Conservation (phyloP, 2,113 vertebrate genomes). For the Cyphomyrus discorhynchus region DNA sequence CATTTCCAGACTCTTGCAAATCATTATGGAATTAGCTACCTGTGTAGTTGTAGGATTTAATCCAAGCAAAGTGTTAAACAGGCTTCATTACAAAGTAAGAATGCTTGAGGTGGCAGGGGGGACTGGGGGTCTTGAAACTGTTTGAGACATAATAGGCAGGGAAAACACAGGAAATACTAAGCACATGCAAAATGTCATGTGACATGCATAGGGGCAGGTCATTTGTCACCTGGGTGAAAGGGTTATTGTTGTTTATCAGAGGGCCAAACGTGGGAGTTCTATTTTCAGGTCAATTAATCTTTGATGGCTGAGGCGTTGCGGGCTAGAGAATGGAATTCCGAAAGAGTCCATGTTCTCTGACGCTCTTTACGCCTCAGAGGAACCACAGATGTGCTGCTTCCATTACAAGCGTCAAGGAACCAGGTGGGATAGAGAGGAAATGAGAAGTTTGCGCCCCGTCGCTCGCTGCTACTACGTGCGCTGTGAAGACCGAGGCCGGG, state of each 20-base stretch:
- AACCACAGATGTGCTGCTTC: constrained; percentile 10
- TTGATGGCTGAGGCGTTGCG: not conserved
- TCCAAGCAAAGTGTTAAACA: not conserved
- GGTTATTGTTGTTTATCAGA: not conserved
- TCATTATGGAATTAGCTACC: not conserved
- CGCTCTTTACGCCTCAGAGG: constrained; percentile 1
- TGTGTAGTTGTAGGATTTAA: not conserved
- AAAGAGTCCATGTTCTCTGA: not conserved
- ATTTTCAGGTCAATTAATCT: not conserved
- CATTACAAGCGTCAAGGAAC: not conserved
- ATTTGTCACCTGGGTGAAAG: not conserved
- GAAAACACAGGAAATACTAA: not conserved
- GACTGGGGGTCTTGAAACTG: not conserved
- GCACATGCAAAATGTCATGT: not conserved
- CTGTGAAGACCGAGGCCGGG: not conserved
- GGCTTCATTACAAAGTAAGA: not conserved
- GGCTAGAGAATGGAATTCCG: not conserved
- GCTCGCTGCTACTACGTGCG: not conserved
- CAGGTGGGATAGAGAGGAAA: not conserved
- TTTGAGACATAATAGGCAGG: not conserved
- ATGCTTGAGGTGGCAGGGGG: not conserved
- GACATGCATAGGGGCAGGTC: not conserved
- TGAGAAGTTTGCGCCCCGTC: not conserved
- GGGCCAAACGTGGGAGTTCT: not conserved
- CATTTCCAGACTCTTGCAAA: not conserved